These are phyloP conservation scores for Psephotus haematonotus DNA, from an alignment of 2,113 vertebrate species.

Conservation along the genomic window DNA sequence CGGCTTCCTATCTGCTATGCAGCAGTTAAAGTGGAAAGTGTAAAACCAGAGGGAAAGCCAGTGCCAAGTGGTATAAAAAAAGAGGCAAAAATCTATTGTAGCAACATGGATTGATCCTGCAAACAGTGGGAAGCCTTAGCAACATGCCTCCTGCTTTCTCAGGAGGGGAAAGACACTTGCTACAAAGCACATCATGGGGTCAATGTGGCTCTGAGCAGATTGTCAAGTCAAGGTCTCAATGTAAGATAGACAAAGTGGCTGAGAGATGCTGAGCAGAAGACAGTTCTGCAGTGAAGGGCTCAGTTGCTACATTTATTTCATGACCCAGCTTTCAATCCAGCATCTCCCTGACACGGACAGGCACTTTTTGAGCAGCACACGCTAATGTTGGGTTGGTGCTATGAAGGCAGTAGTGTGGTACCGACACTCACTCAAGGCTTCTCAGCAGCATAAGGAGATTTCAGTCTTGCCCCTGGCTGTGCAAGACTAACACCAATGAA, in stretches of 20 bases:
- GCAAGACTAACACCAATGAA: neutral
- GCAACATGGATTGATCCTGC: accelerated
- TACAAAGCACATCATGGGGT: accelerated
- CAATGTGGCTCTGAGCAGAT: accelerated
- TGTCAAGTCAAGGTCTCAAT: accelerated
- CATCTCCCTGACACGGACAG: neutral
- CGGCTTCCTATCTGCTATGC: accelerated
- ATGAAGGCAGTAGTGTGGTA: accelerated
- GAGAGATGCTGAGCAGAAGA: neutral
- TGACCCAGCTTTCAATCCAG: neutral
- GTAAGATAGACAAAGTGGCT: neutral
- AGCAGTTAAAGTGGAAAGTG: accelerated
- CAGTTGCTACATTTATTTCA: neutral
- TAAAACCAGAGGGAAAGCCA: neutral
- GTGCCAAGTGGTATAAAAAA: neutral
- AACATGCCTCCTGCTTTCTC: neutral
- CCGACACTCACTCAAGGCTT: neutral
- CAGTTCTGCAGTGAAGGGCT: neutral
- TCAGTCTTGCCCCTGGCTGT: neutral
- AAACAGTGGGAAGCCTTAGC: neutral
- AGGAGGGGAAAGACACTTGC: neutral
- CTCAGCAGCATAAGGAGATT: neutral
- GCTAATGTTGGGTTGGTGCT: neutral
- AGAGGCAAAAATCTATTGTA: neutral
- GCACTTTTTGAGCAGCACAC: neutral